Conservation (phyloP, 2,888 invertebrate species). For the Brachyopa scutellaris region DNA sequence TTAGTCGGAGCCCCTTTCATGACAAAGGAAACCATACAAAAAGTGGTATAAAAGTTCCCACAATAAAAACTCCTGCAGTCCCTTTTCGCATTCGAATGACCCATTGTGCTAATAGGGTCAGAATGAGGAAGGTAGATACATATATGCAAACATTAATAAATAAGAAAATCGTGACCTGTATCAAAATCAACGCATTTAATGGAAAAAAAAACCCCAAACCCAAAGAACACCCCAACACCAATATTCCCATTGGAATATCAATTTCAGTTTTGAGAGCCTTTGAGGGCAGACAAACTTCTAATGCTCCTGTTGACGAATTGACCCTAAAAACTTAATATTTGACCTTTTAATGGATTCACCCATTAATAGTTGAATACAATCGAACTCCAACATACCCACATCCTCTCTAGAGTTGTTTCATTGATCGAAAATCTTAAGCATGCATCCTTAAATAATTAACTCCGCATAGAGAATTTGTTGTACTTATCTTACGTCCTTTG, state of each 20-base stretch:
- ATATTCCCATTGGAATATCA: slow-evolving; percentile 51
- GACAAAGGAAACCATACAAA: not conserved
- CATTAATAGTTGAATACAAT: slow-evolving; percentile 22
- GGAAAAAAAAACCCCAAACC: slow-evolving; percentile 19
- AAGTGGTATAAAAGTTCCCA: slow-evolving; percentile 12
- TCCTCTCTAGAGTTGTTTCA: not conserved
- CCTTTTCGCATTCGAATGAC: slow-evolving; percentile 22
- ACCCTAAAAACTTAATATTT: slow-evolving; percentile 9
- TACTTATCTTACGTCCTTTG: not conserved
- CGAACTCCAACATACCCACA: not conserved
- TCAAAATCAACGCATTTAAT: slow-evolving; percentile 48
- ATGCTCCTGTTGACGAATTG: too few relatives aligned
- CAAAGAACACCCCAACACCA: slow-evolving; percentile 13
- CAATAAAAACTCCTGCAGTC: slow-evolving; percentile 16
- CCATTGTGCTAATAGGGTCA: not conserved
- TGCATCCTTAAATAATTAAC: slow-evolving; percentile 37
- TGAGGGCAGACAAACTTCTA: not conserved
- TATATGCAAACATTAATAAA: slow-evolving; percentile 45
- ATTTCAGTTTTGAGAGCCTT: slow-evolving; percentile 8
- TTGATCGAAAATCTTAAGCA: slow-evolving; percentile 13
- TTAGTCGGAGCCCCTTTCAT: not conserved
- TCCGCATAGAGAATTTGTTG: slow-evolving; percentile 18
- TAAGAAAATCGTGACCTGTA: slow-evolving; percentile 59
- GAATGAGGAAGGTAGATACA: too few relatives aligned
- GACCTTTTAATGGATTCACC: slow-evolving; percentile 33